These are phyloP conservation scores for Cydia splendana DNA, from an alignment of 1,140 invertebrate species.

Conservation along the genomic window DNA sequence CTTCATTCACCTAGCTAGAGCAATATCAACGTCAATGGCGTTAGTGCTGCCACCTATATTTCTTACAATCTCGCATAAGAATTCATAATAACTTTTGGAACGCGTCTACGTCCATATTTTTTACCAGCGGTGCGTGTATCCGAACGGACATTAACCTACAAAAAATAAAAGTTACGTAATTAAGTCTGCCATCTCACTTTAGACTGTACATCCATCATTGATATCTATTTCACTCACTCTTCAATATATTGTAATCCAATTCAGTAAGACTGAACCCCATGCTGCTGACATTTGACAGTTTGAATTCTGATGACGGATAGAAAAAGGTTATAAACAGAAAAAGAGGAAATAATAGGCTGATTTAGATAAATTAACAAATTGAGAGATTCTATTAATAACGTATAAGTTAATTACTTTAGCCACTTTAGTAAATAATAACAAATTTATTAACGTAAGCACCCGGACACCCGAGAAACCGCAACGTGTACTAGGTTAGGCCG, in stretches of 20 bases:
- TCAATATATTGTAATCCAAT: neutral
- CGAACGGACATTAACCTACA: neutral
- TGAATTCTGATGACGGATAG: conserved; percentile 78
- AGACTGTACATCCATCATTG: neutral
- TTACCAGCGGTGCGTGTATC: neutral
- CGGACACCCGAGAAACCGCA: conserved; percentile 57
- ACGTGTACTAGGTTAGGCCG: conserved; percentile 78
- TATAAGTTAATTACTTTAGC: conserved; percentile 45
- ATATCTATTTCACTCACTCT: neutral
- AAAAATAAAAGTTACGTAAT: neutral
- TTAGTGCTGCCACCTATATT: no score
- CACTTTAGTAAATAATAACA: conserved; percentile 43
- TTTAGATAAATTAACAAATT: conserved; percentile 58
- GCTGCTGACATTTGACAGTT: conserved; percentile 69
- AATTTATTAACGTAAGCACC: conserved; percentile 49
- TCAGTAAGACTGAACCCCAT: neutral
- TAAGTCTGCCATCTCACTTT: neutral
- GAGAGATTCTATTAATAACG: conserved; percentile 40
- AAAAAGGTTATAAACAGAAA: conserved; percentile 78
- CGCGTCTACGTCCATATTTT: neutral
- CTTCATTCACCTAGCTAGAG: no score
- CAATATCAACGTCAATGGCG: no score
- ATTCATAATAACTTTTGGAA: neutral
- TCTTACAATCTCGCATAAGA: neutral
- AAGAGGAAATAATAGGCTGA: conserved; percentile 76